Base-by-base conservation (phyloP, 2,113 vertebrate genomes). In the Holacanthus passer region DNA sequence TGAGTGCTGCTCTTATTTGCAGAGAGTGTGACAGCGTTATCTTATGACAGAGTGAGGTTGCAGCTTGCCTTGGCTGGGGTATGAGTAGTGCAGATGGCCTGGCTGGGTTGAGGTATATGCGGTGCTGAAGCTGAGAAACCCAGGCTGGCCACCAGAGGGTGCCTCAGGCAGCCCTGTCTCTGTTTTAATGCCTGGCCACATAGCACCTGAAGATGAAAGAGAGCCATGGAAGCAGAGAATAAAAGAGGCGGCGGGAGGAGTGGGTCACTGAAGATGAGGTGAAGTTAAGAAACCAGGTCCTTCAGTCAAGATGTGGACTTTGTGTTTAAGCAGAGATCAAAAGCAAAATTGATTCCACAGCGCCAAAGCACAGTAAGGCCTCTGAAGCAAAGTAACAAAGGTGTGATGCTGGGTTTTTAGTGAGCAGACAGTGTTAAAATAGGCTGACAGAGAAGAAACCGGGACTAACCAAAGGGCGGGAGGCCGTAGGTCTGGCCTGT, bases 111-210 rank as follows among this genome's bases (percentile, higher is more conserved):
- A 97, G 94, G 97, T 96, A 95, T 98, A 97, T 94, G 97, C 95
- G 94, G 97, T 94, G 95, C 97, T 97, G 97, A 97, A 99, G 96
- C 97, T 97, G 96, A 99, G 96, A 96, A 97, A 97, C 95, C 96
- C 97, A 95, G 96, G 96, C 96, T 97, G 96, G 95, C 97, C 97
- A 96, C 96, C 95, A 96, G 97, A 96, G 97, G 97, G 94, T 83
- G 96, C 95, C 94, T 98, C 97, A 94, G 97, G 96, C 96, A 97
- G 96, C 96, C 96, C 97, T 95, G 96, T 97, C 96, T 99, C 98
- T 92, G 97, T 96, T 97, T 99, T 99, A 94, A 99, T 96, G 96
- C 97, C 98, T 94, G 98, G 98, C 98, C 98, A 99, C 97, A 99
- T 96, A 95, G 97, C 96, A 97, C 98, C 98, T 99, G 88, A 85